Evolutionary conservation across 2,888 invertebrate species (phyloP).

Genomic region (Noctua pronuba): DNA sequence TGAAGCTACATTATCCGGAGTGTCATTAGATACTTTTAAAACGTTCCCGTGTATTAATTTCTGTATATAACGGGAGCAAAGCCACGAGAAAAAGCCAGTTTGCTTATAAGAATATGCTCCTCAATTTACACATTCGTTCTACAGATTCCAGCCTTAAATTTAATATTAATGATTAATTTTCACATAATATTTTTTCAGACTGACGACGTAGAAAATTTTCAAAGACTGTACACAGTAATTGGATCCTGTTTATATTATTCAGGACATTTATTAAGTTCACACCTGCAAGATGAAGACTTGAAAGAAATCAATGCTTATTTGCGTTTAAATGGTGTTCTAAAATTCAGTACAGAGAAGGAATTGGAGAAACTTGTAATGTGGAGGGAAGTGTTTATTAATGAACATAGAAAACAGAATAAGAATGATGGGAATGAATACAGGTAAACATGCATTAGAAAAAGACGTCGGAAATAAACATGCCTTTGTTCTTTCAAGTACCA

Average conservation of each 20-base stretch:
- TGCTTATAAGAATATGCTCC: neutral
- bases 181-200: conserved; percentile 88
- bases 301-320: conserved; percentile 94
- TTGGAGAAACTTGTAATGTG: conserved; percentile 94
- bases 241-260: conserved; percentile 92
- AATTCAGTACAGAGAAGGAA: conserved; percentile 92
- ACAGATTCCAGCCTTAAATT: neutral
- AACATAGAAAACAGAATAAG: conserved; percentile 80
- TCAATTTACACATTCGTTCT: neutral
- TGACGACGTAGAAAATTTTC: conserved; percentile 94
- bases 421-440: conserved; percentile 81
- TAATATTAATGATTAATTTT: neutral
- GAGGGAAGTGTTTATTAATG: conserved; percentile 93
- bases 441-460: conserved; percentile 62
- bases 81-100: too few relatives aligned
- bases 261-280: conserved; percentile 94
- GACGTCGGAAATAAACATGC: neutral
- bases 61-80: too few relatives aligned
- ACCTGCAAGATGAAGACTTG: conserved; percentile 94
- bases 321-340: conserved; percentile 93
- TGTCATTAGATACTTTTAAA: too few relatives aligned
- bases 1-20: too few relatives aligned
- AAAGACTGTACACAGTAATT: conserved; percentile 92
- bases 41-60: too few relatives aligned
- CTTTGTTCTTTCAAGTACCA: neutral